Base-by-base conservation (phyloP, 2,888 invertebrate species). In the Tenthredo amoena region DNA sequence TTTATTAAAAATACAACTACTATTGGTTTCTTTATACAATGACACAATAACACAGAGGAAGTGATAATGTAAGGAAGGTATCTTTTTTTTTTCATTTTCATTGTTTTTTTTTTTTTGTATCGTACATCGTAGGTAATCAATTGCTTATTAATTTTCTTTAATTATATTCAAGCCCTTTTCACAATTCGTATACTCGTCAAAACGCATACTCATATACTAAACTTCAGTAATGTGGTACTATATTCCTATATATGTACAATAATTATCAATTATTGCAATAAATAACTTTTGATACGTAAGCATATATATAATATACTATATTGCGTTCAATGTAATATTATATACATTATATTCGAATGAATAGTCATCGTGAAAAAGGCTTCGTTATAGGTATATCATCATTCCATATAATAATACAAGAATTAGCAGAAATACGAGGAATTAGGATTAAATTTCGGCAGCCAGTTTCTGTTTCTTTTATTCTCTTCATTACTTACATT, bases 21-120 rank as follows among this genome's bases (percentile, higher is more conserved):
- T 77, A 77, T 77, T 77, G 77, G 77, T 58, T 77, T 77, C 55
- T 77, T 77, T 58, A 77, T 77, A 77, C 77, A 77, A 77, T 77
- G 77, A 77, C 77, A 77, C 77, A 58, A n/a, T 77, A 77, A 77
- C 55, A 77, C 77, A 55, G 31, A 77, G 55, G 31, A 55, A 77
- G 43, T 55, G 77, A 77, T 55, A 55, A 37, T 43, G 26, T 43
- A 26, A 31, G 55, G 77, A 58, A 34, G 74, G 43, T 71, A 12
- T n/a, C 37, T 71, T 72, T 10, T 76, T 50, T 31, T 77, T 50
- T 21, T 47, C 40, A 40, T 43, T 12, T 43, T 12, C 10, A 12
- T 43, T 43, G 12, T 72, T 40, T 40, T 3, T 10, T 9, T 72
- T 2, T 10, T 77, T 31, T 50, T 21, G 26, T 21, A 77, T 7